phyloP scores from a whole-genome alignment of 92 coral and sea anemone genomes.

The Blastomussa wellsi region DNA sequence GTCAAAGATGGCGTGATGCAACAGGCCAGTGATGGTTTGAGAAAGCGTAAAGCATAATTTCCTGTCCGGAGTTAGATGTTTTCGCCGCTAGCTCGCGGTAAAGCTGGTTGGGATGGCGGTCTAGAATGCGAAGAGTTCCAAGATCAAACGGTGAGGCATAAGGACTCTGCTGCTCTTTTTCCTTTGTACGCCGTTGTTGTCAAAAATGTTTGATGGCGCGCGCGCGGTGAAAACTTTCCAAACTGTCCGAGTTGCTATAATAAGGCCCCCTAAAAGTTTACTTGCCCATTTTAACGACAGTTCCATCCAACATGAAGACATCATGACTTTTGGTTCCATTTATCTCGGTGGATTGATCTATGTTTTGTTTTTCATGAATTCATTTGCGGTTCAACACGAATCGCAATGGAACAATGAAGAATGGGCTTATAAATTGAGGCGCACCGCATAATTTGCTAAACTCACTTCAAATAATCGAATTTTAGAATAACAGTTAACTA shows the following conservation, averaged over 20 bases:
- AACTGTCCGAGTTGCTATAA: background rate
- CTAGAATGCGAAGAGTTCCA: slow-evolving; percentile 41
- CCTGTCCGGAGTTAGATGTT: slow-evolving; percentile 60
- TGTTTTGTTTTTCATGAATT: slow-evolving; percentile 3
- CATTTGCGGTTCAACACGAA: background rate
- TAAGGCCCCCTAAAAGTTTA: background rate
- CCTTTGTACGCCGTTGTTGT: background rate
- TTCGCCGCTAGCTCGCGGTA: slow-evolving; percentile 81
- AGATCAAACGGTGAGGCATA: slow-evolving; percentile 52
- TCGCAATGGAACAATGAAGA: background rate
- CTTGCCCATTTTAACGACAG: background rate
- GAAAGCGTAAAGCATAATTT: background rate
- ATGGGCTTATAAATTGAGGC: background rate
- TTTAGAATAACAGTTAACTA: background rate
- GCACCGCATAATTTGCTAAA: background rate
- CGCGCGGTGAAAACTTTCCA: background rate
- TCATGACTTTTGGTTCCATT: background rate
- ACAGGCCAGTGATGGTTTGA: too few species aligned
- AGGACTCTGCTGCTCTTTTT: slow-evolving; percentile 49
- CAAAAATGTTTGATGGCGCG: background rate
- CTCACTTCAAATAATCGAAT: background rate
- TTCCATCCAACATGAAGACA: background rate
- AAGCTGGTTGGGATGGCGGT: slow-evolving; percentile 81
- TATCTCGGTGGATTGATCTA: background rate
- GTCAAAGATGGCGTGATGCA: slow-evolving; percentile 53